A percentile compares a stretch with the other conserved stretches of the same genome.
Conservation (phyloP, 2,113 vertebrate species). For the Dicerorhinus sumatrensis region DNA sequence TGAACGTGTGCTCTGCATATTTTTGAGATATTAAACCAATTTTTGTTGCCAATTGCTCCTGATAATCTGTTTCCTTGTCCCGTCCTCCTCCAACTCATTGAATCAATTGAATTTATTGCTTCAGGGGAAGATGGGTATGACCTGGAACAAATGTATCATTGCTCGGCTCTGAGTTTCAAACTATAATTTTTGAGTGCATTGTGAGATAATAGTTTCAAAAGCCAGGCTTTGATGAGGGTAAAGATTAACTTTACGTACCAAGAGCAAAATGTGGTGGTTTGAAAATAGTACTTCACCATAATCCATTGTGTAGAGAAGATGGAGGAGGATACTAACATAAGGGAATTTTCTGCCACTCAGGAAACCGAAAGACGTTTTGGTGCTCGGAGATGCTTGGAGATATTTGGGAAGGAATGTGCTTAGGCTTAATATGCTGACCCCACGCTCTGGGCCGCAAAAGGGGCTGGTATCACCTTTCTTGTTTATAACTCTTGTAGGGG, state of each 20-base stretch:
- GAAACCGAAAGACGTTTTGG: not conserved
- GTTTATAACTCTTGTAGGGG: not conserved
- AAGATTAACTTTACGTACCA: constrained; percentile 12
- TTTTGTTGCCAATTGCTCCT: not conserved
- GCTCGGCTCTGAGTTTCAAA: constrained; percentile 28
- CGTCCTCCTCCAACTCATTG: not conserved
- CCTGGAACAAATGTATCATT: not conserved
- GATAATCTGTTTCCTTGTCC: constrained; percentile 29
- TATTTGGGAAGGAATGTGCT: not conserved
- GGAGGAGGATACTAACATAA: not conserved
- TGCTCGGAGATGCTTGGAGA: not conserved
- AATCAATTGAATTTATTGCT: constrained; percentile 35
- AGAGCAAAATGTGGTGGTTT: constrained; percentile 17
- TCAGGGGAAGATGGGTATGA: not conserved
- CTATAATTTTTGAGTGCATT: not conserved
- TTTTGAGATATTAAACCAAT: constrained; percentile 11
- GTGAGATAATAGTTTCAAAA: constrained; percentile 48
- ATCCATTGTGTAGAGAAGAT: constrained; percentile 1
- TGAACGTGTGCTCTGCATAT: not conserved
- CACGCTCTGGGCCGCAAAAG: not conserved
- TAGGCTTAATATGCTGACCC: not conserved
- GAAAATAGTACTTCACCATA: not conserved
- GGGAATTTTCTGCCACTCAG: not conserved
- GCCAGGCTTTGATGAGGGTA: not conserved
- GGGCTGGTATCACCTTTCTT: not conserved